Evolutionary conservation across 2,113 vertebrate genomes (phyloP), one percentile per base, ranked within the genome.

Genomic region (Hystrix brachyura): DNA sequence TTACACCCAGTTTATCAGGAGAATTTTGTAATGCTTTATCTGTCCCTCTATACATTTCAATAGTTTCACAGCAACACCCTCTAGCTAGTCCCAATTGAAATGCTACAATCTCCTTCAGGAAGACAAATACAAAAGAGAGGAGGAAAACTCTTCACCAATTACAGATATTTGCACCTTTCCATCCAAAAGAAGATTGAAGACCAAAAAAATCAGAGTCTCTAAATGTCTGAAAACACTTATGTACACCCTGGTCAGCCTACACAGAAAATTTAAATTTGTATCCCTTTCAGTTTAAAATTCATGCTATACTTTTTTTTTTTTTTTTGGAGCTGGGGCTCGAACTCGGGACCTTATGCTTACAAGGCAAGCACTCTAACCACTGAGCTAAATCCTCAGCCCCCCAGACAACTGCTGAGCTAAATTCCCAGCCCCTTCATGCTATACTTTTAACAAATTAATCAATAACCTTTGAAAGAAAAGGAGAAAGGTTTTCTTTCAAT

Each of bases 391-490:
- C 2, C 38, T 2, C 38, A 38, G 38, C 38, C 38, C 38, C 38
- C n/a, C n/a, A n/a, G n/a, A n/a, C n/a, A n/a, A n/a, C n/a, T n/a
- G 38, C 38, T 38, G 38, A 38, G 38, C 38, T 38, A 38, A 38
- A 38, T 38, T 38, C 38, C 38, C 38, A 38, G 38, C 38, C 38
- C 38, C 38, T 38, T 38, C 38, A 38, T 38, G 38, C 38, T 91
- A 85, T 29, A 67, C 46, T 81, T 90, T 95, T 80, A 95, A 93
- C 43, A 94, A 94, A 87, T 79, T 60, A 87, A 86, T 87, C 80
- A 83, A 15, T 80, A 93, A 87, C 15, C 48, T 94, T 46, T 87
- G 65, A 81, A 69, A 83, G 21, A 53, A 76, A 81, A 76, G 11
- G 23, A 62, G 29, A 18, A 87, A 88, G 3, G 10, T 51, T 87